Evolutionary conservation across 2,113 vertebrate genomes (phyloP).

Genomic region (Leucosticte australis): DNA sequence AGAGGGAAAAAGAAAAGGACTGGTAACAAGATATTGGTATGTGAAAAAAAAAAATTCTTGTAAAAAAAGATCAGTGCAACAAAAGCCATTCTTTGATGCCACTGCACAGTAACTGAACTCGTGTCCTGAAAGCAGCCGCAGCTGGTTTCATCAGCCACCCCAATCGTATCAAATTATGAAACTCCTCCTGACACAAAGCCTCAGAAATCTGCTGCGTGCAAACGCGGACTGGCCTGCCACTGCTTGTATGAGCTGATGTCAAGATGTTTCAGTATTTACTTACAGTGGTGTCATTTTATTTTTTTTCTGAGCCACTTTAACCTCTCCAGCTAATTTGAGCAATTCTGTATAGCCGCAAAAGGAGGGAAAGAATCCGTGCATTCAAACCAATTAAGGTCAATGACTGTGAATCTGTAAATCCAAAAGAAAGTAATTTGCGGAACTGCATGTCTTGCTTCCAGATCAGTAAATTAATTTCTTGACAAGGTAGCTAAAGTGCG

Average conservation of each 20-base stretch:
- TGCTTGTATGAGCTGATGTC: constrained; percentile 69
- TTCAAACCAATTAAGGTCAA: constrained; percentile 50
- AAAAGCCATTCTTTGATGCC: constrained; percentile 98
- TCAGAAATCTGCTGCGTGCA: constrained; percentile 63
- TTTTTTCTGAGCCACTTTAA: constrained; percentile 28
- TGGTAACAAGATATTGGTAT: constrained; percentile 72
- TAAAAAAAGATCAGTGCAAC: constrained; percentile 78
- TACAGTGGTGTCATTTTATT: constrained; percentile 53
- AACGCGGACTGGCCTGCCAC: constrained; percentile 51
- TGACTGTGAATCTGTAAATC: constrained; percentile 58
- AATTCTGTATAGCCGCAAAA: constrained; percentile 59
- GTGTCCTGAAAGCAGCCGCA: constrained; percentile 51
- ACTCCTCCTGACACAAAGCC: constrained; percentile 61
- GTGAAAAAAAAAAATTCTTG: constrained; percentile 68
- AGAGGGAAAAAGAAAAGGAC: constrained; percentile 62
- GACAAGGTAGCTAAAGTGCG: constrained; percentile 23
- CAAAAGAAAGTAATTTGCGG: constrained; percentile 53
- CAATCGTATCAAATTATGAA: constrained; percentile 53
- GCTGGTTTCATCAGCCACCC: constrained; percentile 58
- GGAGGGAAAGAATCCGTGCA: constrained; percentile 6
- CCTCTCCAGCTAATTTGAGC: constrained; percentile 59
- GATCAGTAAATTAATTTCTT: constrained; percentile 57
- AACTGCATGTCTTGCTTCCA: constrained; percentile 65
- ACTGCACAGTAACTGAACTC: constrained; percentile 85
- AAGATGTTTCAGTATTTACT: constrained; percentile 71